These are phyloP conservation scores for Neotragus pygmaeus DNA, from an alignment of 2,113 vertebrate genomes.

Conservation along the genomic window DNA sequence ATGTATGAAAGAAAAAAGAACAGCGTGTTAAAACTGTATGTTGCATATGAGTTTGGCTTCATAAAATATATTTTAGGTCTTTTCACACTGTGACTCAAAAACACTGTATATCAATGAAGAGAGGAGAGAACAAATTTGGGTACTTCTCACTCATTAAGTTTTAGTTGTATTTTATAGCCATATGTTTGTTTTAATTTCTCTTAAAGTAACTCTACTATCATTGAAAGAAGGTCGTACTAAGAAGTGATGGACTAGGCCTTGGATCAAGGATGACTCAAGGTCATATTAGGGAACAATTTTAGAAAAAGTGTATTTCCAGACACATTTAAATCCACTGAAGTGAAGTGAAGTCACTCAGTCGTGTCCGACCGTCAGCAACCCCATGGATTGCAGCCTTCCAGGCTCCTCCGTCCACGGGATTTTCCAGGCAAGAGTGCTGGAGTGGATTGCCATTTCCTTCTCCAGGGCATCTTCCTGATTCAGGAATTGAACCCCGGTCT, in stretches of 20 bases:
- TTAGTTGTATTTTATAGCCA: slow-evolving; percentile 5
- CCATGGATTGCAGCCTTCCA: too few relatives aligned
- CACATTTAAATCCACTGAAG: background rate
- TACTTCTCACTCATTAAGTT: background rate
- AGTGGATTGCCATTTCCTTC: too few relatives aligned
- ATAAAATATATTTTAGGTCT: background rate
- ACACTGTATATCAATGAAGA: background rate
- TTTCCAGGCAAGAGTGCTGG: too few relatives aligned
- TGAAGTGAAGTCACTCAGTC: too few relatives aligned
- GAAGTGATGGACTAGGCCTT: background rate
- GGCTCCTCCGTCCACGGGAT: too few relatives aligned
- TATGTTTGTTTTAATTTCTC: background rate
- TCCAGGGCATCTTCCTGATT: too few relatives aligned
- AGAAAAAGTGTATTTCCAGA: background rate
- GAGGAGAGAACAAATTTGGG: background rate
- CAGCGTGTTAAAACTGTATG: background rate
- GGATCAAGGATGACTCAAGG: background rate
- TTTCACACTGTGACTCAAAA: background rate
- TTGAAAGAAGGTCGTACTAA: background rate
- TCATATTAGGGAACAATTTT: background rate
- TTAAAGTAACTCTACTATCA: background rate
- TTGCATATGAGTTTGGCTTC: background rate
- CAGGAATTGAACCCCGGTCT: too few relatives aligned
- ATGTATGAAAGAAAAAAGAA: background rate
- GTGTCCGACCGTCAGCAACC: too few relatives aligned